Evolutionary conservation across 2,113 vertebrate species (phyloP), one percentile per base, ranked within the genome.

Genomic region (Anolis sagrei): DNA sequence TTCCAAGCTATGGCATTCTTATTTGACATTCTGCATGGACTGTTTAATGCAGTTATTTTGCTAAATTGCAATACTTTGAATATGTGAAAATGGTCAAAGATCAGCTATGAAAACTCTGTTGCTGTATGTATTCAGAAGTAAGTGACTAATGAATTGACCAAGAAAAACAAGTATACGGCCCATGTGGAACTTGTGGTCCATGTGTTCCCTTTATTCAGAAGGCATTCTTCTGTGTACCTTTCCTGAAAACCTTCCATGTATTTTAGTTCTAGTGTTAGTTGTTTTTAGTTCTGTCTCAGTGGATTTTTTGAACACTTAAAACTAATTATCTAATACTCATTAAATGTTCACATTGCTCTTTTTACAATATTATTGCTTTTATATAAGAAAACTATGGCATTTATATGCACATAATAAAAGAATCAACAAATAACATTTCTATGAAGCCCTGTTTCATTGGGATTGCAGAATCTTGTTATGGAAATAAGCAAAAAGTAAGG

Each of bases 391-490:
- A 34, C 61, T 79, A 81, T 90, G 87, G 70, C 54, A 72, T 92
- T 89, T 90, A 25, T 58, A 83, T 85, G 87, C 82, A 44, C 85
- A 16, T 18, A 48, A 68, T 77, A 89, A 80, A 88, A 39, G 7
- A 90, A 88, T 91, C 81, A 76, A 75, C 44, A 82, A 89, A 76
- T 64, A 61, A 34, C 58, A 91, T 89, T 92, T 72, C 80, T 85
- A 62, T 58, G 18, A 58, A 11, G 54, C 16, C 54, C 92, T 74
- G 83, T 86, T 85, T 87, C 78, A n/a, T 82, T 89, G 86, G 66
- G 61, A 7, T 85, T 51, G 54, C 11, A 68, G 39, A 68, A 1
- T 73, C 74, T 89, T 70, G 75, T 79, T 73, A 87, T 84, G 19
- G 85, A 81, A 91, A 81, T 51, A 62, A 88, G 85, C 36, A 89